Percentiles rank a stretch among this genome's conserved stretches.
phyloP scores from a whole-genome alignment of 2,113 vertebrate genomes.

The Toxotes chatareus region DNA sequence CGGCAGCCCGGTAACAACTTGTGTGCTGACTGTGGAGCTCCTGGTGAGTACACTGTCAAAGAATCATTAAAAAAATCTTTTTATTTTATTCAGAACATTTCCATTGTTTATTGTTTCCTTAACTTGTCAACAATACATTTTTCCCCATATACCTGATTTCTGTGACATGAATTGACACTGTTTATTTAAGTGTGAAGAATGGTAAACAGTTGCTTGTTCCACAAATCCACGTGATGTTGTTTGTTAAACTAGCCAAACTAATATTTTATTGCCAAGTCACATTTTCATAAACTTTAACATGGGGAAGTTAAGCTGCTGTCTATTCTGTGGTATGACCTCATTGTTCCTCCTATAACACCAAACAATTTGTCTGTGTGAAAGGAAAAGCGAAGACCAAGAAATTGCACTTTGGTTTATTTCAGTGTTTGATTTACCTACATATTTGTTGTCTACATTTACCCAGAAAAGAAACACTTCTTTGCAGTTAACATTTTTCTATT shows the following conservation, averaged over 20 bases:
- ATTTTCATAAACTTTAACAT: conserved; percentile 4
- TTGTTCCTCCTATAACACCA: conserved; percentile 47
- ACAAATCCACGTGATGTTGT: neutral
- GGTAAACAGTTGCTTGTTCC: neutral
- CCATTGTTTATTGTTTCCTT: neutral
- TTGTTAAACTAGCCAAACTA: conserved; percentile 15
- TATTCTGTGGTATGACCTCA: conserved; percentile 30
- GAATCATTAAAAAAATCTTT: neutral
- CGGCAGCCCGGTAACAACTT: conserved; percentile 81
- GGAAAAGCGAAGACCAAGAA: neutral
- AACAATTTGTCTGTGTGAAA: neutral
- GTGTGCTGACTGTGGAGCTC: conserved; percentile 89
- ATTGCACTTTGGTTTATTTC: neutral
- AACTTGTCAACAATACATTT: neutral
- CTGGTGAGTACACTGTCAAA: conserved; percentile 80
- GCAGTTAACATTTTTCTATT: neutral
- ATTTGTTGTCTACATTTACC: neutral
- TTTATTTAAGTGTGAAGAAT: neutral
- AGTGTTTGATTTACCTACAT: accelerated
- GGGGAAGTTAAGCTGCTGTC: conserved; percentile 51
- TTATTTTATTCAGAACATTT: neutral
- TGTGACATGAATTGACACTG: neutral
- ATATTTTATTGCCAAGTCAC: neutral
- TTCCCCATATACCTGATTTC: neutral
- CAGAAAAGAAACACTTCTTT: neutral